phyloP scores from a whole-genome alignment of 2,797 vertebrate species.

The Eospalax fontanierii region DNA sequence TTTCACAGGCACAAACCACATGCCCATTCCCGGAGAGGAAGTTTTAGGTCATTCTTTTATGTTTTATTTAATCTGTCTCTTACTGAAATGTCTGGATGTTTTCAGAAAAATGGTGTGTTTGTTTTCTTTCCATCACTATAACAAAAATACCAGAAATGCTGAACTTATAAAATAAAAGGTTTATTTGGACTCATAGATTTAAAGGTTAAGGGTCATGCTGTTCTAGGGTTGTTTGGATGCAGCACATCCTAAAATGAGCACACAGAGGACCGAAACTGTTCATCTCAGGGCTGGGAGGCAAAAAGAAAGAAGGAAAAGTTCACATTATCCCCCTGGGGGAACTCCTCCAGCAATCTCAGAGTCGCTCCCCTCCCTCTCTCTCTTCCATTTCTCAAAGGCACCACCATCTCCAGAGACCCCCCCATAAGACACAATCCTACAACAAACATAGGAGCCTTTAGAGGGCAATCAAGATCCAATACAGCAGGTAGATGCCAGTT shows the following conservation, averaged over 20 bases:
- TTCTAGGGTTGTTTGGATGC: neutral
- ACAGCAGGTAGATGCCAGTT: neutral
- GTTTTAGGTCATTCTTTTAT: neutral
- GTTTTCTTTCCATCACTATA: neutral
- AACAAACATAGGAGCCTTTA: neutral
- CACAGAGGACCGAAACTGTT: neutral
- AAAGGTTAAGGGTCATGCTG: neutral
- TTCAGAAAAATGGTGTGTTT: neutral
- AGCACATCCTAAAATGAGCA: neutral
- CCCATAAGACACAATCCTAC: neutral
- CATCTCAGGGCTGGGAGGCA: neutral
- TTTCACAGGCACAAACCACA: neutral
- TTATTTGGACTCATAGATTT: neutral
- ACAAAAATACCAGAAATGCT: neutral
- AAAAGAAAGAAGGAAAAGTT: neutral
- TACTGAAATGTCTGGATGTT: constrained; percentile 30
- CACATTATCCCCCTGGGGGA: too few relatives aligned
- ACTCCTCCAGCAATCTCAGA: neutral
- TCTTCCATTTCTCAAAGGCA: neutral
- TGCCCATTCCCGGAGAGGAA: neutral
- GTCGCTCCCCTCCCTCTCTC: too few relatives aligned
- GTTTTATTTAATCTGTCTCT: neutral
- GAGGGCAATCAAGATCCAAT: neutral
- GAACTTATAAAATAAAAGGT: neutral
- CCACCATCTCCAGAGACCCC: neutral